Percentiles rank a stretch among this genome's conserved stretches.
These are phyloP conservation scores for Papio anubis DNA, from an alignment of 2,113 vertebrate genomes.

Conservation along the genomic window DNA sequence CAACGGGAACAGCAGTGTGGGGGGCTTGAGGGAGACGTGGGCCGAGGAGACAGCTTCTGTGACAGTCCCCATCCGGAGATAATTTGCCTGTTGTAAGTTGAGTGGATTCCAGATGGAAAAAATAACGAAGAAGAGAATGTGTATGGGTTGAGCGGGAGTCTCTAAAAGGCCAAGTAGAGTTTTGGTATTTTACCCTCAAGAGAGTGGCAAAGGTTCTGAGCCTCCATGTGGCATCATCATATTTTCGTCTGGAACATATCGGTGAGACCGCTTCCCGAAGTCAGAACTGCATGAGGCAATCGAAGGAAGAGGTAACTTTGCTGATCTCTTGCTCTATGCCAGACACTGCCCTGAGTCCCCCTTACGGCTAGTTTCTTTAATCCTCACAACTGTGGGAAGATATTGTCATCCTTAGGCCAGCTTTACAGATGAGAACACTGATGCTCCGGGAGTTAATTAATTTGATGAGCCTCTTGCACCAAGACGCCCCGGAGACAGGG, in stretches of 20 bases:
- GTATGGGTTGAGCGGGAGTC: neutral
- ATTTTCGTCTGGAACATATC: neutral
- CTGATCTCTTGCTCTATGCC: neutral
- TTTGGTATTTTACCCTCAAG: neutral
- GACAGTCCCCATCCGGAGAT: neutral
- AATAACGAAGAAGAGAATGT: neutral
- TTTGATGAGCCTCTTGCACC: neutral
- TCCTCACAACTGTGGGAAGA: neutral
- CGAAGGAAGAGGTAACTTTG: neutral
- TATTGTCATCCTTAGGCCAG: neutral
- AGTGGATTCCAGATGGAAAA: neutral
- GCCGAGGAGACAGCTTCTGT: neutral
- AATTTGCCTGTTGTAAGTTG: neutral
- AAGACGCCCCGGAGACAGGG: neutral
- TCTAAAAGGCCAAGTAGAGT: neutral
- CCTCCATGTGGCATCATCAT: neutral
- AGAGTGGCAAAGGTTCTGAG: neutral
- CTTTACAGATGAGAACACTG: neutral
- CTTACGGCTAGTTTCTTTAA: neutral
- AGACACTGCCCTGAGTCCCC: neutral
- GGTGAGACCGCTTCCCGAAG: neutral
- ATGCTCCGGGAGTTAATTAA: neutral
- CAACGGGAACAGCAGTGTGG: neutral
- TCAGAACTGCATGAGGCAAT: no score
- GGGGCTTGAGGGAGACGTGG: neutral